Base-by-base conservation (phyloP, 2,888 invertebrate species). In the Melanostoma scalare region DNA sequence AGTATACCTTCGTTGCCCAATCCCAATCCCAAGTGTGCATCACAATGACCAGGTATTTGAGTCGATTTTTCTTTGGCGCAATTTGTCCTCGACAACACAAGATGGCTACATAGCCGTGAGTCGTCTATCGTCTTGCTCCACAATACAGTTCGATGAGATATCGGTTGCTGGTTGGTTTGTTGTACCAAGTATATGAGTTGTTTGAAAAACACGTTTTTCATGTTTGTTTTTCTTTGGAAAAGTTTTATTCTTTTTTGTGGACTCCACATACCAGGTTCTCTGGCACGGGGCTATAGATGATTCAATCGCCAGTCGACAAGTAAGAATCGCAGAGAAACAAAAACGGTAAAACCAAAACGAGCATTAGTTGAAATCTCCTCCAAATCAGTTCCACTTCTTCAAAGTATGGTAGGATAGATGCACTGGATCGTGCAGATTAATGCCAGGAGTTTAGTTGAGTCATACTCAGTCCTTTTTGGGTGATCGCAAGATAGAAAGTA, bases 401-500 rank as follows among this genome's bases (percentile, higher is more conserved):
- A 46, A 53, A 40, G 9, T 48, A 35, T 46, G 20, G 35, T 44
- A n/a, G 4, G 8, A n/a, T 30, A 48, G 20, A 20, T 20, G 20
- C 20, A 20, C 50, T 48, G 31, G 48, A 63, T 72, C 76, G 61
- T 48, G 8, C 33, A 48, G 56, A 56, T 55, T n/a, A 10, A 30
- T 58, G 33, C 31, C 20, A 48, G 30, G 9, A 50, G 33, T 61
- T 31, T 6, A 31, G 44, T 20, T 78, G 78, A 78, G 65, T 78
- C 78, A 78, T 53, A 31, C 38, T 63, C 40, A 33, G 58, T 58
- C 58, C 63, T 63, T 50, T 63, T 50, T 50, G 50, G 58, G 42
- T n/a, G 63, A 61, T 10, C 72, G 65, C 67, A 67, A 55, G 46
- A 67, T 67, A 73, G 78, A 78, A 78, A 78, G 78, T 78, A 67